Conservation (phyloP, 2,888 invertebrate species). For the Camptogramma bilineatum region DNA sequence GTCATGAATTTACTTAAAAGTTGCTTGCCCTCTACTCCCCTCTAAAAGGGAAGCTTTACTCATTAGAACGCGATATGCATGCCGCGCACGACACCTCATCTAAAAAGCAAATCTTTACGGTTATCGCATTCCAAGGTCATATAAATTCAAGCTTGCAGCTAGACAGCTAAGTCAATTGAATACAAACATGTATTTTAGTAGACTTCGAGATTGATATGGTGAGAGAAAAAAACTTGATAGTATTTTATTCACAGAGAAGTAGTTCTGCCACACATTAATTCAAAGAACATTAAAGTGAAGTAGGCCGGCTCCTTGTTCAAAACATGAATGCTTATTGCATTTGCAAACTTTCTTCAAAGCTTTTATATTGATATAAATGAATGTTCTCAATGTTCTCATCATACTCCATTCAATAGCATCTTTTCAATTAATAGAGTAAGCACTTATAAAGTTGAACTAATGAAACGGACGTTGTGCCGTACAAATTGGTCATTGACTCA, state of each 20-base stretch:
- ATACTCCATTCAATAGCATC: constrained; percentile 37
- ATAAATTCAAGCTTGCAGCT: constrained; percentile 29
- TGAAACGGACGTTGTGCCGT: constrained; percentile 54
- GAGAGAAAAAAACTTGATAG: neutral
- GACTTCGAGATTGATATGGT: neutral
- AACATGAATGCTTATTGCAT: constrained; percentile 13
- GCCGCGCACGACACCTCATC: constrained; percentile 27
- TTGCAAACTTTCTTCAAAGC: constrained; percentile 38
- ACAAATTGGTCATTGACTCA: constrained; percentile 66
- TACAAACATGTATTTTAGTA: constrained; percentile 13
- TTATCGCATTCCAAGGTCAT: constrained; percentile 28
- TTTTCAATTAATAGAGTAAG: constrained; percentile 39
- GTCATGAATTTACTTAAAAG: constrained; percentile 16
- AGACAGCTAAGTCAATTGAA: constrained; percentile 9
- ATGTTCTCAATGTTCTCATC: constrained; percentile 41
- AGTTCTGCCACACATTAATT: too few species aligned
- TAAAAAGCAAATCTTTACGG: constrained; percentile 34
- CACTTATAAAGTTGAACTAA: constrained; percentile 40
- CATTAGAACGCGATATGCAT: constrained; percentile 27
- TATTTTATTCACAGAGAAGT: too few species aligned
- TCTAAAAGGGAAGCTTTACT: constrained; percentile 11
- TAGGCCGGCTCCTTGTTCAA: constrained; percentile 23
- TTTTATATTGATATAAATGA: constrained; percentile 43
- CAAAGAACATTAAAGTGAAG: constrained; percentile 8
- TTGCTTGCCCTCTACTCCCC: constrained; percentile 21